Percentiles rank a stretch among this genome's conserved stretches.
phyloP scores from a whole-genome alignment of 2,797 vertebrate species.

The Siniperca scherzeri region DNA sequence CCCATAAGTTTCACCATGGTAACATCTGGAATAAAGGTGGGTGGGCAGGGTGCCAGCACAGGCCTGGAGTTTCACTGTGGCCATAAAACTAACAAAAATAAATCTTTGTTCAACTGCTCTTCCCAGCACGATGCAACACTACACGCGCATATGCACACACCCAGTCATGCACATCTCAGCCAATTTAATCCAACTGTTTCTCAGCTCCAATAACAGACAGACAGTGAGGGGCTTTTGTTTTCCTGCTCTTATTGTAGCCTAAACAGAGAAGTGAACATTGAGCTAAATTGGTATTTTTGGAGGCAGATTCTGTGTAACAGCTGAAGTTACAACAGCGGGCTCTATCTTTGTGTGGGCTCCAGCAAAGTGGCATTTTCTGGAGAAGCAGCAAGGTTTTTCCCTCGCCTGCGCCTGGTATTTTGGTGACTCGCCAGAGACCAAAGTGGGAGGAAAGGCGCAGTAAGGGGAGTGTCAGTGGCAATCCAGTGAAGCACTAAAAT shows the following conservation, averaged over 20 bases:
- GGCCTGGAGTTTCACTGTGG: constrained; percentile 85
- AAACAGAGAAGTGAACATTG: constrained; percentile 30
- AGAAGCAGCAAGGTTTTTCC: constrained; percentile 18
- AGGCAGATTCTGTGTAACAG: constrained; percentile 39
- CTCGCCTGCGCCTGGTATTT: constrained; percentile 29
- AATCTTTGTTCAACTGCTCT: constrained; percentile 77
- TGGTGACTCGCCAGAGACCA: constrained; percentile 33
- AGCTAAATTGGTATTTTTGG: constrained; percentile 34
- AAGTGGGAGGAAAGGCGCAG: constrained; percentile 24
- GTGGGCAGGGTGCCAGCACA: constrained; percentile 85
- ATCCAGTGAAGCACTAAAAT: constrained; percentile 11
- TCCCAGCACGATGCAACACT: constrained; percentile 49
- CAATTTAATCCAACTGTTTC: constrained; percentile 69
- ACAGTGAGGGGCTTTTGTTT: constrained; percentile 34
- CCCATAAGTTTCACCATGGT: constrained; percentile 85
- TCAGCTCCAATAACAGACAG: constrained; percentile 49
- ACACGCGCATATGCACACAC: constrained; percentile 19
- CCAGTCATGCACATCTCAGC: constrained; percentile 45
- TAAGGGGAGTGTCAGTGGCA: constrained; percentile 21
- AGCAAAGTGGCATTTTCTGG: constrained; percentile 21
- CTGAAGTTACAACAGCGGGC: constrained; percentile 36
- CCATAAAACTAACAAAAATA: constrained; percentile 88
- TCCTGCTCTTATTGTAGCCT: constrained; percentile 19
- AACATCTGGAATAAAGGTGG: constrained; percentile 92
- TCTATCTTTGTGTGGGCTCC: constrained; percentile 34